Evolutionary conservation across 2,888 invertebrate species (phyloP), one percentile per base, ranked within the genome.

Genomic region (Eudasyphora cyanicolor): DNA sequence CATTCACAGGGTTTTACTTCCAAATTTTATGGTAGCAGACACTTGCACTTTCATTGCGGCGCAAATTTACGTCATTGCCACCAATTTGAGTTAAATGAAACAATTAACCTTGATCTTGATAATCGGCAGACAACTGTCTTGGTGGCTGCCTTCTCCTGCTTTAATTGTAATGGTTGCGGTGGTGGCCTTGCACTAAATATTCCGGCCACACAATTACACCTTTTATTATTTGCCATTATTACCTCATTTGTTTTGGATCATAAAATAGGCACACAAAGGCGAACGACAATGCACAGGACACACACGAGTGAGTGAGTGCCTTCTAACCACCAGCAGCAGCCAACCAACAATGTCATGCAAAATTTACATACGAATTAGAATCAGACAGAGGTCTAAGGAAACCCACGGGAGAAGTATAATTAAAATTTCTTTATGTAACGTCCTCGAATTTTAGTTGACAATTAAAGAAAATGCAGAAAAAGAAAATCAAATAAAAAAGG

Each of bases 211-310:
- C 70, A 83, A 77, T 70, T 80, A 29, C 19, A 75, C 64, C 49
- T 76, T 80, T 67, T 74, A 83, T 82, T 81, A 83, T 82, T 81
- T 71, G 85, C 84, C 86, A 86, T 86, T 88, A 86, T 85, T 85
- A 77, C 73, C 85, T 73, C 35, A 85, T 81, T 86, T 85, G 78
- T 76, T 84, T 62, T 75, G 77, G 83, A 71, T 83, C 79, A 77
- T 80, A 83, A 80, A 79, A 80, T 83, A 35, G 57, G 19, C 49
- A n/a, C 1, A 17, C 49, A 49, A 45, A 45, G 45, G n/a, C 10
- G 45, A 49, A 2, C 4, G 32, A 57, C 24, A 57, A 27, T 57
- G 45, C 45, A 57, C 8, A 57, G 24, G 8, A 10, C 57, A n/a
- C 19, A 19, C 14, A 45, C 45, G 3, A 45, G 14, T 45, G 14